phyloP scores from a whole-genome alignment of 2,797 vertebrate species.

The Zenarchopterus dispar region DNA sequence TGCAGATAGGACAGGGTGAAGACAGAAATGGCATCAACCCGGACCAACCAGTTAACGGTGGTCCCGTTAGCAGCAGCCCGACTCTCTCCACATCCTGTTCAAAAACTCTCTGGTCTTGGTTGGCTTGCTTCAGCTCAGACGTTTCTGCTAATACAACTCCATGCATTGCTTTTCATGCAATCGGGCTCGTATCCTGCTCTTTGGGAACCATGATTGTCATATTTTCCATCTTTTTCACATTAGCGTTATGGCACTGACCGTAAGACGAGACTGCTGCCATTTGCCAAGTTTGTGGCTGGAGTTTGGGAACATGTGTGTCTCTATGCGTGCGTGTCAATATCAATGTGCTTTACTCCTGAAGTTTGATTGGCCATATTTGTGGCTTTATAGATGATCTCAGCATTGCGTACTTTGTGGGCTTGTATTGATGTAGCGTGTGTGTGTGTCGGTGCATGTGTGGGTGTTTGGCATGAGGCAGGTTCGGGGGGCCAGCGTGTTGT shows the following conservation, averaged over 20 bases:
- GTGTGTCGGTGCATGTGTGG: constrained; percentile 24
- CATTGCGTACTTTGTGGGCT: constrained; percentile 58
- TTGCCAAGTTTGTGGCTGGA: constrained; percentile 55
- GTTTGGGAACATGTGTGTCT: constrained; percentile 26
- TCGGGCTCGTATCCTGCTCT: constrained; percentile 14
- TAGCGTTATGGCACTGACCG: constrained; percentile 54
- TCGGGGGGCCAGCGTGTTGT: constrained; percentile 60
- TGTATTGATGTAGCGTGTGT: constrained; percentile 46
- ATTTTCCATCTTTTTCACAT: constrained; percentile 67
- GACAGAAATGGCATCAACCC: too few species aligned
- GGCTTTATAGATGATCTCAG: constrained; percentile 73
- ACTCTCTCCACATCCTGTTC: constrained; percentile 24
- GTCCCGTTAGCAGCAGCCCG: constrained; percentile 3
- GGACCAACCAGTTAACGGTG: too few species aligned
- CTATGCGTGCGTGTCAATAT: constrained; percentile 42
- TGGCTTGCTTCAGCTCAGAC: constrained; percentile 19
- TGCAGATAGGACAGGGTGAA: too few species aligned
- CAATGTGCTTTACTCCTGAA: constrained; percentile 51
- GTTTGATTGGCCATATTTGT: constrained; percentile 73
- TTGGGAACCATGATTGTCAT: constrained; percentile 51
- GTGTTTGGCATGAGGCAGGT: constrained; percentile 59
- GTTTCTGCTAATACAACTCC: constrained; percentile 30
- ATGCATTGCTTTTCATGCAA: constrained; percentile 34
- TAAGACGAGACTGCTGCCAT: constrained; percentile 42
- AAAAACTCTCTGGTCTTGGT: constrained; percentile 19